phyloP scores from a whole-genome alignment of 2,113 vertebrate genomes.

The Odontesthes bonariensis region DNA sequence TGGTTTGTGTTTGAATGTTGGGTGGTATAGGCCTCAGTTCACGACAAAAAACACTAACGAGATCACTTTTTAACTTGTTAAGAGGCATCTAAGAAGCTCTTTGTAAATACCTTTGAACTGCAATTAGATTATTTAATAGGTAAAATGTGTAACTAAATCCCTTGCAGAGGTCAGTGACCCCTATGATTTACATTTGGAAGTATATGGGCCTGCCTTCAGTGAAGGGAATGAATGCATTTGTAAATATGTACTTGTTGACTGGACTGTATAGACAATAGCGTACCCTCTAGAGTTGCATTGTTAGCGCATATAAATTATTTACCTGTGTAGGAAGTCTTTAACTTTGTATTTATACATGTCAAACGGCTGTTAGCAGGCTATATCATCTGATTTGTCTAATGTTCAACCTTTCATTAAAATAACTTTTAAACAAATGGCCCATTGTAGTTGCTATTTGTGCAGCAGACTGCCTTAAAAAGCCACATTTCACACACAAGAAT shows the following conservation, averaged over 20 bases:
- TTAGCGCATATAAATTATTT: slow-evolving; percentile 67
- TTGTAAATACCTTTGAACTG: slow-evolving; percentile 34
- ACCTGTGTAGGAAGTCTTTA: slow-evolving; percentile 37
- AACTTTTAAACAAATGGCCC: slow-evolving; percentile 26
- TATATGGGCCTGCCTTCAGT: slow-evolving; percentile 66
- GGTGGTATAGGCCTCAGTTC: slow-evolving; percentile 16
- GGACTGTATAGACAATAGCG: slow-evolving; percentile 62
- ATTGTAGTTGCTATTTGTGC: slow-evolving; percentile 30
- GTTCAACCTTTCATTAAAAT: slow-evolving; percentile 66
- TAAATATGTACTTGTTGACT: slow-evolving; percentile 72
- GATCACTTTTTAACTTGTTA: slow-evolving; percentile 28
- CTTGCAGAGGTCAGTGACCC: slow-evolving; percentile 37
- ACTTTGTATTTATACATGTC: slow-evolving; percentile 64
- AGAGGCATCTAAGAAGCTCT: slow-evolving; percentile 59
- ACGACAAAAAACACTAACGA: slow-evolving; percentile 19
- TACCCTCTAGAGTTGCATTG: slow-evolving; percentile 26
- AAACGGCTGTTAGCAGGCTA: slow-evolving; percentile 36
- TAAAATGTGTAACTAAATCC: slow-evolving; percentile 47
- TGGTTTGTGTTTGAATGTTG: slow-evolving; percentile 39
- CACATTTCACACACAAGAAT: slow-evolving; percentile 57
- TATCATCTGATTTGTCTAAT: slow-evolving; percentile 26
- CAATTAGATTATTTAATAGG: slow-evolving; percentile 58
- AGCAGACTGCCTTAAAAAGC: slow-evolving; percentile 1
- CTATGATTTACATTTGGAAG: slow-evolving; percentile 26
- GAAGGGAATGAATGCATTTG: slow-evolving; percentile 71